These are phyloP conservation scores for Neoitamus cyanurus DNA, from an alignment of 2,888 invertebrate species.

Conservation along the genomic window DNA sequence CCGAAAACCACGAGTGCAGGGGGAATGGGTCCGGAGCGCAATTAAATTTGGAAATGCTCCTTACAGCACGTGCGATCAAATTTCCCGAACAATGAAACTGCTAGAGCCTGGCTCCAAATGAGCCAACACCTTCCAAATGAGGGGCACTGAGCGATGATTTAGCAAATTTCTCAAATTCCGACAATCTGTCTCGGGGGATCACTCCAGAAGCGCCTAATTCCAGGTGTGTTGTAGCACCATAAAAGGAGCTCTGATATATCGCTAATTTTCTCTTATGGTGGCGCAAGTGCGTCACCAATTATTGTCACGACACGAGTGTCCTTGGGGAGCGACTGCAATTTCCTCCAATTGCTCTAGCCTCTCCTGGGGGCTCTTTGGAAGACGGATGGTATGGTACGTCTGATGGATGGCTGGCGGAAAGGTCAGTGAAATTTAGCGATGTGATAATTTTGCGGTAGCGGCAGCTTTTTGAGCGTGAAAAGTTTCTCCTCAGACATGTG, in stretches of 20 bases:
- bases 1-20: not conserved
- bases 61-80: conserved; percentile 32
- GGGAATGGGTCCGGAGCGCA: not conserved
- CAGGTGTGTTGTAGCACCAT: not conserved
- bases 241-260: not conserved
- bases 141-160: not conserved
- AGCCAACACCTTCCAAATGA: not conserved
- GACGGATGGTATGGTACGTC: too few species aligned
- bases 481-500: not conserved
- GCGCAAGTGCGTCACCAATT: conserved; percentile 8
- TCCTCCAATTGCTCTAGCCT: not conserved
- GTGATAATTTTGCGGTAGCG: not conserved
- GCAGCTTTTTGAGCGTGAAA: not conserved
- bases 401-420: not conserved
- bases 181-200: conserved; percentile 21
- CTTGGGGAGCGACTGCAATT: not conserved
- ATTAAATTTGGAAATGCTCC: conserved; percentile 15
- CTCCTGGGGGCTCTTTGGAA: not conserved
- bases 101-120: not conserved
- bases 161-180: conserved; percentile 12
- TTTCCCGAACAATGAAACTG: not conserved
- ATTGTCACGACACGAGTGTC: not conserved
- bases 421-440: not conserved
- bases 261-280: not conserved
- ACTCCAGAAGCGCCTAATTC: not conserved